Base-by-base conservation (phyloP, 2,113 vertebrate genomes). In the Myrmophylax atrothorax region DNA sequence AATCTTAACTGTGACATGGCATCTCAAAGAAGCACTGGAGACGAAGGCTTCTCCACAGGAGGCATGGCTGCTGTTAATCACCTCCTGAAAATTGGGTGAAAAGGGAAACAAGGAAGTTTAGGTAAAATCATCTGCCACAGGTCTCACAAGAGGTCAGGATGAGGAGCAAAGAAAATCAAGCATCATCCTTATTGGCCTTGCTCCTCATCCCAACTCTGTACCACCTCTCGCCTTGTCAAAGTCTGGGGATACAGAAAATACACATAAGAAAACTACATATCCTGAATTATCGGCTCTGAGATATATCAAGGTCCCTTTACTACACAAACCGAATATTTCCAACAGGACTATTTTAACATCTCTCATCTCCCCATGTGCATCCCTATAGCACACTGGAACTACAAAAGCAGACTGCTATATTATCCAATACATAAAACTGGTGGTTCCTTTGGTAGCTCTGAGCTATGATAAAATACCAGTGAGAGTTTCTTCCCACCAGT, bases 381-480 rank as follows among this genome's bases (percentile, higher is more conserved):
- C 29, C 24, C 52, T 84, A 24, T 18, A 74, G 35, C 73, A 81
- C 28, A 25, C 23, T 74, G 31, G 46, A 93, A 84, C 53, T 46
- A 73, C n/a, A 83, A 74, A 83, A 78, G 26, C 16, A 92, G 50
- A 75, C 38, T 74, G 38, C 47, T 44, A 18, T 8, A 10, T 59
- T 86, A 75, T 40, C 47, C 68, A 59, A 8, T 24, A 73, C 26
- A 25, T 46, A 59, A 72, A 85, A 50, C 35, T 67, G 12, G 52
- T 84, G 26, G 58, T 77, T 93, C 75, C 86, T 92, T 86, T 75
- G 55, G 56, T 92, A 90, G 47, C 33, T 87, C 56, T 84, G 89
- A 81, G 64, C 0, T 90, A 80, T 22, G 4, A 82, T 68, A 92
- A 92, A 90, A 94, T 44, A 87, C 7, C 29, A 88, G 42, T 6